Evolutionary conservation across 2,888 invertebrate genomes (phyloP).

Genomic region (Brachypalpus laphriformis): DNA sequence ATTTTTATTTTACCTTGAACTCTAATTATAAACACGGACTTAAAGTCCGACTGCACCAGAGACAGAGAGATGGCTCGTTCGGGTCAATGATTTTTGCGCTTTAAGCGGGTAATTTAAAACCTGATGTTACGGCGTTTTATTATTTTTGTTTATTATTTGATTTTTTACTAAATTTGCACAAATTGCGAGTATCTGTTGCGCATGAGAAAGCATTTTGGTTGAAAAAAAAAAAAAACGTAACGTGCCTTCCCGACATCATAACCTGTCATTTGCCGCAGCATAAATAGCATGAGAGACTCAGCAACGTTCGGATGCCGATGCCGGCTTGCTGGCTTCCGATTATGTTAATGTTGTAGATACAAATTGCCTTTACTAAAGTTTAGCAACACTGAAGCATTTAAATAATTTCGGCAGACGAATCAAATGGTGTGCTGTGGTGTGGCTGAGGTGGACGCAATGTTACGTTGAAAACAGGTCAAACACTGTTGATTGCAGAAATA

Average conservation of each 20-base stretch:
- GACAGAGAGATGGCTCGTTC: not conserved
- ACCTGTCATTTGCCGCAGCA: slow-evolving; percentile 3
- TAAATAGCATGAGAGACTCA: slow-evolving; percentile 12
- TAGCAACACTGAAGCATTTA: slow-evolving; percentile 15
- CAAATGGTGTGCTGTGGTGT: slow-evolving; percentile 6
- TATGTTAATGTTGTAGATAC: slow-evolving; percentile 11
- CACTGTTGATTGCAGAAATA: slow-evolving; percentile 18
- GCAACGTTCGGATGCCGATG: not conserved
- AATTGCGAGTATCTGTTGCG: slow-evolving; percentile 22
- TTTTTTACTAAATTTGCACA: slow-evolving; percentile 22
- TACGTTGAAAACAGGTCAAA: slow-evolving; percentile 37
- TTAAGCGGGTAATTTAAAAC: slow-evolving; percentile 54
- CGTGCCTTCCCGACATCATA: slow-evolving; percentile 14
- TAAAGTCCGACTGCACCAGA: not conserved
- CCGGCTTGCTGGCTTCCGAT: slow-evolving; percentile 9
- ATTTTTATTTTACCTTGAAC: slow-evolving; percentile 17
- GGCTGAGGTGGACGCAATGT: slow-evolving; percentile 11
- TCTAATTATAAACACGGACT: slow-evolving; percentile 9
- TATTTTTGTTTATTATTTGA: slow-evolving; percentile 33
- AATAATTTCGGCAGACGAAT: slow-evolving; percentile 41
- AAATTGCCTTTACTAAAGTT: slow-evolving; percentile 8
- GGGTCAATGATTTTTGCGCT: slow-evolving; percentile 41
- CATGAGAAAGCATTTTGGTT: slow-evolving; percentile 14
- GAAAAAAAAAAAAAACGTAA: slow-evolving; percentile 1
- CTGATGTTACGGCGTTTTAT: slow-evolving; percentile 35